Percentiles rank a stretch among this genome's conserved stretches.
Evolutionary conservation across 2,113 vertebrate genomes (phyloP).

Genomic region (Hoplias malabaricus): DNA sequence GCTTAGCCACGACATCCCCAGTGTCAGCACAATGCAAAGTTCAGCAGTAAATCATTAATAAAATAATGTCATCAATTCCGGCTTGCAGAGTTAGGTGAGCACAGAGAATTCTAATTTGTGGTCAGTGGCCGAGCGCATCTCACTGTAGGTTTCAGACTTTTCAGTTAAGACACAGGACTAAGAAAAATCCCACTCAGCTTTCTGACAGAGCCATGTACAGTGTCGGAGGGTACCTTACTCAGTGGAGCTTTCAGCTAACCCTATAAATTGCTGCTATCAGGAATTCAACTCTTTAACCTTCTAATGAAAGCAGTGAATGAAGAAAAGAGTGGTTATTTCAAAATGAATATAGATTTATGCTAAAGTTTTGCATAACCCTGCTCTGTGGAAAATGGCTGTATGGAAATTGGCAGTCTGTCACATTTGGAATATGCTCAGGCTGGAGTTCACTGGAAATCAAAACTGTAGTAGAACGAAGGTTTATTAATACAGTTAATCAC

Average conservation of each 20-base stretch:
- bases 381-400: neutral
- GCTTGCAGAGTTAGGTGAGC: slow-evolving; percentile 50
- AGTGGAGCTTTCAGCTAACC: neutral
- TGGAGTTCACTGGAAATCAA: no score
- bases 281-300: slow-evolving; percentile 22
- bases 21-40: slow-evolving; percentile 81
- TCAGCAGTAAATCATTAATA: slow-evolving; percentile 74
- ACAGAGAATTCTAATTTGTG: slow-evolving; percentile 61
- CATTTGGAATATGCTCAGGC: neutral
- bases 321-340: slow-evolving; percentile 28
- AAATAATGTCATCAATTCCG: slow-evolving; percentile 72
- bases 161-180: slow-evolving; percentile 4
- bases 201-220: neutral
- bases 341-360: neutral
- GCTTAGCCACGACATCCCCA: slow-evolving; percentile 72
- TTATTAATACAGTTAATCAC: no score
- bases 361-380: neutral
- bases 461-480: no score
- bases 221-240: neutral
- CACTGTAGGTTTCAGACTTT: slow-evolving; percentile 26
- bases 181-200: slow-evolving; percentile 2
- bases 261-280: neutral
- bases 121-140: slow-evolving; percentile 53
- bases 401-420: neutral
- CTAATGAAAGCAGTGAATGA: slow-evolving; percentile 52